phyloP scores from a whole-genome alignment of 2,888 invertebrate genomes.

The Zygogramma bicolorata region DNA sequence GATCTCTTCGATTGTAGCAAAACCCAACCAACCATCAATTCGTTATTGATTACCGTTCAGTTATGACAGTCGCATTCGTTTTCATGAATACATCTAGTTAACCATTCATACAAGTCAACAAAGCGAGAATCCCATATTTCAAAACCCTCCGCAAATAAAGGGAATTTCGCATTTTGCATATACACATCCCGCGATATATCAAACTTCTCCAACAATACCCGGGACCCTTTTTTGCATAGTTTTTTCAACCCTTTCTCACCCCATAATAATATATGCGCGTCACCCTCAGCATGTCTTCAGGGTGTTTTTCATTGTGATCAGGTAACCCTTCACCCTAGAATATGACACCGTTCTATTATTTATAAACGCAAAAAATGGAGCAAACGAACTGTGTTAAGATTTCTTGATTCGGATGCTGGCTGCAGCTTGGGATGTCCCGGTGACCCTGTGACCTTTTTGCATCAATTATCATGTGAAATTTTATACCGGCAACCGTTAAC shows the following conservation, averaged over 20 bases:
- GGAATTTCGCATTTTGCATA: constrained; percentile 54
- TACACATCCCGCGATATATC: constrained; percentile 57
- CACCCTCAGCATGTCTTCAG: constrained; percentile 67
- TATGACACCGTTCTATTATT: constrained; percentile 67
- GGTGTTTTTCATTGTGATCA: constrained; percentile 66
- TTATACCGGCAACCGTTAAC: constrained; percentile 47
- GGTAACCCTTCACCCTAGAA: constrained; percentile 66
- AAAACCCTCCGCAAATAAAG: constrained; percentile 53
- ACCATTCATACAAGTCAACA: constrained; percentile 65
- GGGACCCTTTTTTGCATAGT: constrained; percentile 67
- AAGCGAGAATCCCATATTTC: constrained; percentile 65
- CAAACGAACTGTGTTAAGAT: constrained; percentile 68
- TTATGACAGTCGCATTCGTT: constrained; percentile 67
- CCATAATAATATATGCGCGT: constrained; percentile 64
- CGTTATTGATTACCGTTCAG: constrained; percentile 67
- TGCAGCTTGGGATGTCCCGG: constrained; percentile 43
- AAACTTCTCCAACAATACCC: constrained; percentile 57
- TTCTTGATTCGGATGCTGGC: constrained; percentile 54
- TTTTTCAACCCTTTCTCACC: constrained; percentile 66
- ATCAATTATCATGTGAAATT: constrained; percentile 55
- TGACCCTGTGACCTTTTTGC: constrained; percentile 57
- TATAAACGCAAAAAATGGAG: constrained; percentile 64
- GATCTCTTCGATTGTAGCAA: constrained; percentile 59
- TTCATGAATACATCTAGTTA: constrained; percentile 68
- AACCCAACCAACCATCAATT: constrained; percentile 65